These are phyloP conservation scores for Apostichopus parvimensis DNA, from an alignment of 35 echinoderm and acorn worm species.

Conservation along the genomic window DNA sequence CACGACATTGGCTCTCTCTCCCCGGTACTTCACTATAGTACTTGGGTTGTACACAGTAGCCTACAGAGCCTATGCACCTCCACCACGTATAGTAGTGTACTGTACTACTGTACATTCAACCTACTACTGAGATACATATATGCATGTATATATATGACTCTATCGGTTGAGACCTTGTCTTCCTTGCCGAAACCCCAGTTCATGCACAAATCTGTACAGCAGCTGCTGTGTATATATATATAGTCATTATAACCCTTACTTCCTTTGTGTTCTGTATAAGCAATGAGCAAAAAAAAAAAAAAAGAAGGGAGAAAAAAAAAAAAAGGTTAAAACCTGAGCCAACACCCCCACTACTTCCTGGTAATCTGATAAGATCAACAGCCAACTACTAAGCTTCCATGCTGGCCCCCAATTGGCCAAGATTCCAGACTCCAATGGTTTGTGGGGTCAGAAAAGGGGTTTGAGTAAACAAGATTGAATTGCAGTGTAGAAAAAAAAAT, in stretches of 20 bases:
- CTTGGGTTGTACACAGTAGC: too few species aligned
- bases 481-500: background rate
- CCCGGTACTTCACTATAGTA: too few species aligned
- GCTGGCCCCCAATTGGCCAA: conserved; percentile 55
- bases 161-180: background rate
- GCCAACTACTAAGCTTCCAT: conserved; percentile 17
- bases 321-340: conserved; percentile 49
- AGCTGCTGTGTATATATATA: background rate
- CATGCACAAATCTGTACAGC: conserved; percentile 11
- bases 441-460: conserved; percentile 51
- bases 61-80: too few species aligned
- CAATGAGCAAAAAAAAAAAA: background rate
- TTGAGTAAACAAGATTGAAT: conserved; percentile 53
- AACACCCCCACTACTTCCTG: conserved; percentile 59
- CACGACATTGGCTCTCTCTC: too few species aligned
- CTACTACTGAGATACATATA: too few species aligned
- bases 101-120: too few species aligned
- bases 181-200: conserved; percentile 40
- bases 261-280: conserved; percentile 42
- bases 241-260: conserved; percentile 12
- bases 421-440: conserved; percentile 43
- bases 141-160: too few species aligned
- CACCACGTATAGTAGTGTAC: too few species aligned
- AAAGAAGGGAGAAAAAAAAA: too few species aligned
- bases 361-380: conserved; percentile 48